Evolutionary conservation across 2,888 invertebrate genomes (phyloP).

Genomic region (Sussaba pulchella): DNA sequence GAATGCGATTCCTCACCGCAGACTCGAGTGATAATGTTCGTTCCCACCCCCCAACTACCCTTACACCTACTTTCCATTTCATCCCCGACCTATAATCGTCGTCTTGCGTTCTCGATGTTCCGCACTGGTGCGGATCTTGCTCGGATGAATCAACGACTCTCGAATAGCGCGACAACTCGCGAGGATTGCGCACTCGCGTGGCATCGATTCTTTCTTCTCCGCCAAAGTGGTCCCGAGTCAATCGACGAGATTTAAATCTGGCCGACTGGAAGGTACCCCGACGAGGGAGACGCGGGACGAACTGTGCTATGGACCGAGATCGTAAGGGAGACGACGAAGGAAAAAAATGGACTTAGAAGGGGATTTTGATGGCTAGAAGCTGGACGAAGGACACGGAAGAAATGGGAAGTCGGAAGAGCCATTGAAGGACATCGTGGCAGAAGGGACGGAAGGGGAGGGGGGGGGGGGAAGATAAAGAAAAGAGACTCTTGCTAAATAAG

Average conservation of each 20-base stretch:
- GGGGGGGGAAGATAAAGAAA: constrained; percentile 25
- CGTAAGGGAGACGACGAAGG: constrained; percentile 46
- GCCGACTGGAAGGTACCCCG: constrained; percentile 54
- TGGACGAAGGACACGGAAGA: constrained; percentile 40
- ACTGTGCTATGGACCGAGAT: background rate
- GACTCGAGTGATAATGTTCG: background rate
- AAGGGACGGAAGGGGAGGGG: constrained; percentile 47
- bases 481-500: constrained; percentile 59
- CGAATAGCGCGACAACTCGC: constrained; percentile 29
- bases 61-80: background rate
- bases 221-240: constrained; percentile 72
- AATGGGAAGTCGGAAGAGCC: constrained; percentile 25
- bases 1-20: background rate
- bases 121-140: background rate
- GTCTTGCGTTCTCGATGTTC: background rate
- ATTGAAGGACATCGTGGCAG: constrained; percentile 36
- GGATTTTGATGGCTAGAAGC: constrained; percentile 26
- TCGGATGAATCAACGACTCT: background rate
- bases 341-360: constrained; percentile 32
- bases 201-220: constrained; percentile 61
- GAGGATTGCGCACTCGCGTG: constrained; percentile 59
- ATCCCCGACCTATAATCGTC: background rate
- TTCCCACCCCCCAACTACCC: background rate
- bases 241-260: constrained; percentile 74
- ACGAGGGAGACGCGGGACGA: constrained; percentile 13